Base-by-base conservation (phyloP, 2,113 vertebrate species). In the Fulica atra region DNA sequence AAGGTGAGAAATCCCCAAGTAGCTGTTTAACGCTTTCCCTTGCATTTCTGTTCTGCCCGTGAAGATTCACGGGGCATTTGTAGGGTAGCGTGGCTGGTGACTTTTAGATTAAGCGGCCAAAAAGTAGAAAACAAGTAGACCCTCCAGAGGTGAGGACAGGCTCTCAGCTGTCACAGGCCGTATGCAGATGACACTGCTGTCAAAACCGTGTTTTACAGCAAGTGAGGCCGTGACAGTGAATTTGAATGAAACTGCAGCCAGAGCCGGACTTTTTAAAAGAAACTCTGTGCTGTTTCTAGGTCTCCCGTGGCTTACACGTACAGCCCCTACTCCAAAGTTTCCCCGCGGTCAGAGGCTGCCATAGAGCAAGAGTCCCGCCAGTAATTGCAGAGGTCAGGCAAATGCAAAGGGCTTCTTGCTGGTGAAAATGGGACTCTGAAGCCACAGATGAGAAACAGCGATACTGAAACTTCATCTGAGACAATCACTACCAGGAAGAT, bases 401-500 rank as follows among this genome's bases (percentile, higher is more conserved):
- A 94, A 92, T 85, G 96, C 91, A 82, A 91, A 54, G 81, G 53
- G 80, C 90, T 94, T 95, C 89, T 89, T 73, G 53, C 81, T 92
- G 90, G 72, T 2, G 28, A 91, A 93, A 92, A 89, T 46, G 81
- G 91, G 73, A 59, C 92, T 89, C 20, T 89, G 4, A 24, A 82
- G 93, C 94, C 10, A 0, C 86, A 84, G 91, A 95, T 94, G 91
- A 95, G 92, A 94, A 96, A 87, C 81, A 94, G 86, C 2, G 92
- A 97, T 93, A 93, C 50, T 86, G 96, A 93, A 97, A 96, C 80
- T 90, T 80, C 90, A 92, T 93, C 86, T 74, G 82, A 95, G 95
- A 92, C 86, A 69, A 88, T 92, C 40, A 0, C 95, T 92, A 93
- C 83, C 77, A 84, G 96, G 96, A 96, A 97, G 91, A 95, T 93